These are phyloP conservation scores for Eutolmus rufibarbis DNA, from an alignment of 2,888 invertebrate species.

Conservation along the genomic window DNA sequence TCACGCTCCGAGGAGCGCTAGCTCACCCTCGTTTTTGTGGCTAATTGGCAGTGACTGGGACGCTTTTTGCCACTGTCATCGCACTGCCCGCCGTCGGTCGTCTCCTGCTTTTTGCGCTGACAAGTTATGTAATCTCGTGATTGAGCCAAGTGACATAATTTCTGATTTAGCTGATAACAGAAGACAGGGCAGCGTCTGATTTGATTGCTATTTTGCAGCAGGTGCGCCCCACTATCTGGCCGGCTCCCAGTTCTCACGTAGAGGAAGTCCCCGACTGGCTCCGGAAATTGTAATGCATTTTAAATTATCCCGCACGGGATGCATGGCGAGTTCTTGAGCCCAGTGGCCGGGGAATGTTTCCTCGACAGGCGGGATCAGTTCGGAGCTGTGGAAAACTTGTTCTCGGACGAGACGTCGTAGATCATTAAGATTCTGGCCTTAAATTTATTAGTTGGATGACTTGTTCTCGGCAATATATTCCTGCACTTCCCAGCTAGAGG, in stretches of 20 bases:
- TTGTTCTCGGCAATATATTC: not conserved
- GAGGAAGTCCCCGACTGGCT: not conserved
- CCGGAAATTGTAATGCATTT: constrained; percentile 32
- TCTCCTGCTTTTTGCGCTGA: not conserved
- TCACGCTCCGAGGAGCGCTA: constrained; percentile 6
- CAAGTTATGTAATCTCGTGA: constrained; percentile 6
- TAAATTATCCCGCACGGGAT: constrained; percentile 12
- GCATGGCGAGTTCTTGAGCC: not conserved
- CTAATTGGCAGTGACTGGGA: constrained; percentile 14
- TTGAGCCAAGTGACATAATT: constrained; percentile 16
- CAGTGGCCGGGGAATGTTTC: not conserved
- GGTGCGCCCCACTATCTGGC: not conserved
- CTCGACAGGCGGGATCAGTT: not conserved
- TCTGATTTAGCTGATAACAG: not conserved
- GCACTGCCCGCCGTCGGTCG: too few species aligned
- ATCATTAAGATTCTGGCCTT: not conserved
- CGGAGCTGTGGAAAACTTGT: not conserved
- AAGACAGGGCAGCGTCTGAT: not conserved
- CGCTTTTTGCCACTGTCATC: not conserved
- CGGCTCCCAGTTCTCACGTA: not conserved
- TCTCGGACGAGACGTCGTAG: not conserved
- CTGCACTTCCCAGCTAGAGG: not conserved
- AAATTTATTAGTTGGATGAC: not conserved
- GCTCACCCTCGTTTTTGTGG: constrained; percentile 26
- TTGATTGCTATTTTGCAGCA: not conserved